Evolutionary conservation across 2,113 vertebrate genomes (phyloP), one percentile per base, ranked within the genome.

Genomic region (Oncorhynchus nerka): DNA sequence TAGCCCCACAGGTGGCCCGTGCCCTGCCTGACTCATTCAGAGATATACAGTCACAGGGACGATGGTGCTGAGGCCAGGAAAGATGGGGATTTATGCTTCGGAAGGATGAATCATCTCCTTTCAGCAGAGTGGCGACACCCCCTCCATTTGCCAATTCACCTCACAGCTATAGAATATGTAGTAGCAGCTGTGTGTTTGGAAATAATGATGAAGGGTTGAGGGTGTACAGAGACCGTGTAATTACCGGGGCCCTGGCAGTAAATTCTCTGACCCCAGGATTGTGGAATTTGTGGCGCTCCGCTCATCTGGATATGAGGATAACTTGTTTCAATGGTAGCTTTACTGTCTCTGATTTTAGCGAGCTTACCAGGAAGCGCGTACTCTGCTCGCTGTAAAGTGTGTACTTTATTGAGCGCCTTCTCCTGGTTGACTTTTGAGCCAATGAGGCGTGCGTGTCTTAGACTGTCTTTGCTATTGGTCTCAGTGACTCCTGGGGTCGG

Each of bases 221-320:
- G 39, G 75, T 12, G 75, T 85, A 81, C 75, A 83, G 77, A 85
- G 86, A n/a, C 73, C 0, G 22, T 85, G 79, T 92, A 90, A 90
- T 90, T 90, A 81, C 83, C 85, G 75, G 1, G 81, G 80, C 57
- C 65, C 79, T 76, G 80, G 81, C 86, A 77, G 75, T 87, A 84
- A 45, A 85, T 28, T 70, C 83, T 80, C 51, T 84, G 84, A 89
- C 86, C 89, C 85, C 45, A 83, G 82, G 84, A 87, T 84, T 86
- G 71, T 16, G 3, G 75, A 83, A 76, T 70, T 34, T 45, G 79
- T 83, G 59, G 7, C n/a, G 51, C 80, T 61, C 32, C 77, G 59
- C 76, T 49, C 26, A 9, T 39, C 34, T 8, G 49, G 82, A 65
- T 79, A 84, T 45, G 49, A 73, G 68, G 48, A 6, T 79, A 80